phyloP scores from a whole-genome alignment of 2,888 invertebrate species.

The Lagria hirta region DNA sequence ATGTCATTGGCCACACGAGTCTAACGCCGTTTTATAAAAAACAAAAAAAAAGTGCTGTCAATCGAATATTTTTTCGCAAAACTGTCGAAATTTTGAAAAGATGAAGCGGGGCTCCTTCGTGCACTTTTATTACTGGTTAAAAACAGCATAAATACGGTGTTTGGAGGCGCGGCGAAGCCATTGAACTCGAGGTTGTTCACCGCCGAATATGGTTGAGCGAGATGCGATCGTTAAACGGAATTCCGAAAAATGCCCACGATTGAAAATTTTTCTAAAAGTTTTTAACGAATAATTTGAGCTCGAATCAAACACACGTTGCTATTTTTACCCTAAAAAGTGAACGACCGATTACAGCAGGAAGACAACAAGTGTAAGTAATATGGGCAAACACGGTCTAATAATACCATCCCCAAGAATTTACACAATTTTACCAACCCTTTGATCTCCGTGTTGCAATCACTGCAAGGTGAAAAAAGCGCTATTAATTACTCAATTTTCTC shows the following conservation, averaged over 20 bases:
- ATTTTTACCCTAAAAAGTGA: slow-evolving; percentile 51
- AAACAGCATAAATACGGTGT: slow-evolving; percentile 34
- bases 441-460: too few species aligned
- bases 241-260: slow-evolving; percentile 25
- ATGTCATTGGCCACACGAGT: slow-evolving; percentile 28
- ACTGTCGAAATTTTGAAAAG: slow-evolving; percentile 7
- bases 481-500: slow-evolving; percentile 22
- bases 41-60: slow-evolving; percentile 6
- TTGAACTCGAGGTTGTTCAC: slow-evolving; percentile 55
- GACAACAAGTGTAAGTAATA: too few species aligned
- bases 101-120: slow-evolving; percentile 15
- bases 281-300: not conserved
- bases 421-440: too few species aligned
- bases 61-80: slow-evolving; percentile 8
- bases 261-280: slow-evolving; percentile 8
- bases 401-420: slow-evolving; percentile 15
- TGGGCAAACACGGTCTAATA: too few species aligned
- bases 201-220: slow-evolving; percentile 52
- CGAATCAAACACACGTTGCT: slow-evolving; percentile 29
- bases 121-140: slow-evolving; percentile 28
- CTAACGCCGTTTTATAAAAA: too few species aligned
- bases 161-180: slow-evolving; percentile 51
- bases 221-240: slow-evolving; percentile 30
- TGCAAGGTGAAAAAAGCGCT: too few species aligned
- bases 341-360: slow-evolving; percentile 50